phyloP scores from a whole-genome alignment of 1,140 invertebrate genomes.

The Drosophila quadrilineata region DNA sequence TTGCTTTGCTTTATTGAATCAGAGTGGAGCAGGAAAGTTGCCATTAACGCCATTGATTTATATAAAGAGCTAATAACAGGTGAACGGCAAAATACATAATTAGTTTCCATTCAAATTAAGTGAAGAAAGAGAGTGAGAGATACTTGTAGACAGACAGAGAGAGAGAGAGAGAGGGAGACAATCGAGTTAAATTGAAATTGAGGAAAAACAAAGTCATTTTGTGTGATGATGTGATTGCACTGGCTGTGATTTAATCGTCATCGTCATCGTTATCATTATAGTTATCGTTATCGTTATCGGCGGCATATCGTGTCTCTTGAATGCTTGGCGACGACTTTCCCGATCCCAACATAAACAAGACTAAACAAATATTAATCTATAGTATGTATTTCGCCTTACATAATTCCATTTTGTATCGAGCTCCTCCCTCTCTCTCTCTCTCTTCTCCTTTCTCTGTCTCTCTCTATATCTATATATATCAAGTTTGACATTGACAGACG shows the following conservation, averaged over 20 bases:
- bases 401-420: no score
- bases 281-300: no score
- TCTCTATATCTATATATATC: no score
- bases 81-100: conserved; percentile 40
- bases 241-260: background rate
- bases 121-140: background rate
- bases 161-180: conserved; percentile 11
- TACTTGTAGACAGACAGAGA: background rate
- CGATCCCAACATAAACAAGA: no score
- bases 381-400: no score
- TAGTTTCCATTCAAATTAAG: conserved; percentile 26
- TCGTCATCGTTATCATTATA: background rate
- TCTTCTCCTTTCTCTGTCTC: no score
- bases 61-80: conserved; percentile 65
- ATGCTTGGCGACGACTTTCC: background rate
- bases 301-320: background rate
- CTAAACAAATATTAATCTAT: no score
- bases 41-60: conserved; percentile 64
- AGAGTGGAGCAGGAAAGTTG: conserved; percentile 47
- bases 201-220: conserved; percentile 7
- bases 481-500: conserved; percentile 51
- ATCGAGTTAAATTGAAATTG: conserved; percentile 16
- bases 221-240: background rate
- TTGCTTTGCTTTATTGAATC: background rate
- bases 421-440: no score